Evolutionary conservation across 2,888 invertebrate species (phyloP).

Genomic region (Halocaridina rubra): DNA sequence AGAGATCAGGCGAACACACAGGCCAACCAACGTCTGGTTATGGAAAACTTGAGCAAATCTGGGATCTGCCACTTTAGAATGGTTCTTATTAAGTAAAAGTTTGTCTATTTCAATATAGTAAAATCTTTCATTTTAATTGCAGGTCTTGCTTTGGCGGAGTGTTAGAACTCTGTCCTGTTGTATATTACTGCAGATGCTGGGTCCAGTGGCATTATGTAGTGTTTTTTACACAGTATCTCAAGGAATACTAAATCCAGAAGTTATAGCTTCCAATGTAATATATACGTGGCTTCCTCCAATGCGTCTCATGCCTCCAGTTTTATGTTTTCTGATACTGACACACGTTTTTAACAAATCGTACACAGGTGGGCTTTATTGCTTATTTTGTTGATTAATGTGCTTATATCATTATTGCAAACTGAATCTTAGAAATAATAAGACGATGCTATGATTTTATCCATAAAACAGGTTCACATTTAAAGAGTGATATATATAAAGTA

Average conservation of each 20-base stretch:
- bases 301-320: background rate
- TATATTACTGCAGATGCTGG: conserved; percentile 9
- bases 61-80: too few relatives aligned
- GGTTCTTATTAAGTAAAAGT: too few relatives aligned
- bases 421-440: background rate
- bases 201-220: conserved; percentile 27
- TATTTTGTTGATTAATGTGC: too few relatives aligned
- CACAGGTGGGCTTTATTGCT: conserved; percentile 38
- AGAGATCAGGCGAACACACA: too few relatives aligned
- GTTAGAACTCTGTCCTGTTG: conserved; percentile 26
- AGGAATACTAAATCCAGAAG: conserved; percentile 23
- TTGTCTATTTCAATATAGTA: too few relatives aligned
- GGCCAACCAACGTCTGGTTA: too few relatives aligned
- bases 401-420: too few relatives aligned
- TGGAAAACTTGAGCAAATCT: too few relatives aligned
- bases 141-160: conserved; percentile 42
- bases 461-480: background rate
- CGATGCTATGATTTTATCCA: background rate
- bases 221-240: conserved; percentile 31
- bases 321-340: conserved; percentile 30
- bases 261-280: background rate
- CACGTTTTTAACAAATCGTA: conserved; percentile 28
- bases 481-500: background rate
- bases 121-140: background rate
- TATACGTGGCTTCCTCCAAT: conserved; percentile 3